A percentile compares a stretch with the other conserved stretches of the same genome.
Conservation (phyloP, 2,113 vertebrate species). For the Pandion haliaetus region DNA sequence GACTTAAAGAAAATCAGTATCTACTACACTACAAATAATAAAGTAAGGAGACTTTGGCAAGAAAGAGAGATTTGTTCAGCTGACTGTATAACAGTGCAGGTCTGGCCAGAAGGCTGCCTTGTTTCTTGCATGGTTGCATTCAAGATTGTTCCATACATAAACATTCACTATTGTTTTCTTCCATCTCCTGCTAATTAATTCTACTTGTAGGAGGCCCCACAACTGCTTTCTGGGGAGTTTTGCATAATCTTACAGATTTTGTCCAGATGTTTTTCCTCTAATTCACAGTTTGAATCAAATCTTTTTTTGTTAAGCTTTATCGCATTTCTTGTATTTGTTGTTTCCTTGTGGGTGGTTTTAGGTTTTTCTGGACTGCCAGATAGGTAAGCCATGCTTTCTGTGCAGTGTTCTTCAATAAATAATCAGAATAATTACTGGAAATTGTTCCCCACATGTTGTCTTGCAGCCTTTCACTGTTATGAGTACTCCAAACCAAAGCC, state of each 20-base stretch:
- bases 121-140: neutral
- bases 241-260: neutral
- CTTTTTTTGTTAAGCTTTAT: neutral
- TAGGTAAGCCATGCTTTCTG: neutral
- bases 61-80: neutral
- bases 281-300: neutral
- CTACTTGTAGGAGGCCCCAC: neutral
- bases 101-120: neutral
- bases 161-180: neutral
- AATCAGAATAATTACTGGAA: neutral
- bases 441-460: neutral
- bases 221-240: neutral
- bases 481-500: conserved; percentile 75
- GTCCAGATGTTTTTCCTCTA: neutral
- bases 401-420: neutral
- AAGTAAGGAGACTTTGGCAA: neutral
- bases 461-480: conserved; percentile 81
- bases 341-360: neutral
- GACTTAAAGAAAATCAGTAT: neutral
- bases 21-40: neutral
- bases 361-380: neutral
- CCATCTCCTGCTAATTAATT: neutral
- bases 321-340: neutral
- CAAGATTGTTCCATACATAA: neutral
- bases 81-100: neutral